Conservation (phyloP, 2,888 invertebrate genomes). For the Agriotes lineatus region DNA sequence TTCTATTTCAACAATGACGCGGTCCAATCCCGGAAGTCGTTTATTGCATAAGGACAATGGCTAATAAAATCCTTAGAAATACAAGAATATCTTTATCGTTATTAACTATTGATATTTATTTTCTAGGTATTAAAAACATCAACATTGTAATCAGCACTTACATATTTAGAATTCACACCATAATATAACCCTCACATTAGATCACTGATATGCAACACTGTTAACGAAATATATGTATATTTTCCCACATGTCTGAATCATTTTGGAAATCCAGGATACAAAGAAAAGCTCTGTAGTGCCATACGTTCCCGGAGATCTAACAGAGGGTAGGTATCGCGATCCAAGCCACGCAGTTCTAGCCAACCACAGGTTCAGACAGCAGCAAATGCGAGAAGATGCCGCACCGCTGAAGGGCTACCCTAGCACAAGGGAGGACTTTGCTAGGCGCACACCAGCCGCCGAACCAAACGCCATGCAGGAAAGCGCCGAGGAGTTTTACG, state of each 20-base stretch:
- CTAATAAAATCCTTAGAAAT: too few relatives aligned
- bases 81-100: too few relatives aligned
- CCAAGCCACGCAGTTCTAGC: conserved; percentile 66
- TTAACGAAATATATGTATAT: too few relatives aligned
- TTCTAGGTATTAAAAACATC: too few relatives aligned
- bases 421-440: conserved; percentile 54
- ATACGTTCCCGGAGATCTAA: conserved; percentile 71
- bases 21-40: too few relatives aligned
- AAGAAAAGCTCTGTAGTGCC: conserved; percentile 43
- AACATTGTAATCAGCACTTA: too few relatives aligned
- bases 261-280: conserved; percentile 23
- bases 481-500: conserved; percentile 61
- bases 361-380: conserved; percentile 50
- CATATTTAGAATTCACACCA: too few relatives aligned
- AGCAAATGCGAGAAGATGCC: conserved; percentile 33
- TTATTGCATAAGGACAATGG: too few relatives aligned
- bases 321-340: conserved; percentile 69
- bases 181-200: too few relatives aligned
- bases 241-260: conserved; percentile 35
- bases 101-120: too few relatives aligned
- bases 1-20: too few relatives aligned
- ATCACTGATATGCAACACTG: too few relatives aligned
- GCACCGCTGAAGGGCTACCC: conserved; percentile 54
- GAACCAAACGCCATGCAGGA: conserved; percentile 53
- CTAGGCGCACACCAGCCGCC: conserved; percentile 8